Percentiles rank a stretch among this genome's conserved stretches.
Conservation (phyloP, 1,140 invertebrate genomes). For the Leptonema lineaticorne region DNA sequence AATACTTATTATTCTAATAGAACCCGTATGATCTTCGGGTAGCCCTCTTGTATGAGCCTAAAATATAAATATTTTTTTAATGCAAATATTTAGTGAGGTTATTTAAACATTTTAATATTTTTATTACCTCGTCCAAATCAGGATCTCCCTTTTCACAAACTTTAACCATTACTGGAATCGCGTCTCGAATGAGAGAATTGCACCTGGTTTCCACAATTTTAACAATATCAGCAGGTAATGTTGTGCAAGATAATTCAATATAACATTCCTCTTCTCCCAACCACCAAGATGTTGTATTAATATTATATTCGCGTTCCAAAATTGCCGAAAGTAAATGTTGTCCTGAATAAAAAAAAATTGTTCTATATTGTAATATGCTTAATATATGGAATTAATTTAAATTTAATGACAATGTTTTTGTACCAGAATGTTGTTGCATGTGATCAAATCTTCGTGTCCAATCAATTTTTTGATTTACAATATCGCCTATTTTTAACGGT, state of each 20-base stretch:
- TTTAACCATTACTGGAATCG: conserved; percentile 62
- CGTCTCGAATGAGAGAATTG: conserved; percentile 68
- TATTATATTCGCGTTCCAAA: conserved; percentile 67
- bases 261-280: conserved; percentile 68
- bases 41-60: conserved; percentile 66
- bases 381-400: neutral
- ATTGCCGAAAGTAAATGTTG: conserved; percentile 84
- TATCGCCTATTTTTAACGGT: conserved; percentile 61
- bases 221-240: conserved; percentile 56
- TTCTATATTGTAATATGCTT: neutral
- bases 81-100: neutral
- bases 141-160: conserved; percentile 64
- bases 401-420: neutral
- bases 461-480: conserved; percentile 66
- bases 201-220: conserved; percentile 61
- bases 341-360: conserved; percentile 53
- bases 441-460: conserved; percentile 81
- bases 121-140: conserved; percentile 56
- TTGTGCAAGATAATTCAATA: conserved; percentile 62
- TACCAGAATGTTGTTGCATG: conserved; percentile 88
- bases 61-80: conserved; percentile 13
- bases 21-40: conserved; percentile 73
- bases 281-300: conserved; percentile 77
- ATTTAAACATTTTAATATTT: conserved; percentile 4
- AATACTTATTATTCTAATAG: conserved; percentile 73